Percentiles rank a stretch among this genome's conserved stretches.
These are phyloP conservation scores for Desmodus rotundus DNA, from an alignment of 2,113 vertebrate genomes.

Conservation along the genomic window DNA sequence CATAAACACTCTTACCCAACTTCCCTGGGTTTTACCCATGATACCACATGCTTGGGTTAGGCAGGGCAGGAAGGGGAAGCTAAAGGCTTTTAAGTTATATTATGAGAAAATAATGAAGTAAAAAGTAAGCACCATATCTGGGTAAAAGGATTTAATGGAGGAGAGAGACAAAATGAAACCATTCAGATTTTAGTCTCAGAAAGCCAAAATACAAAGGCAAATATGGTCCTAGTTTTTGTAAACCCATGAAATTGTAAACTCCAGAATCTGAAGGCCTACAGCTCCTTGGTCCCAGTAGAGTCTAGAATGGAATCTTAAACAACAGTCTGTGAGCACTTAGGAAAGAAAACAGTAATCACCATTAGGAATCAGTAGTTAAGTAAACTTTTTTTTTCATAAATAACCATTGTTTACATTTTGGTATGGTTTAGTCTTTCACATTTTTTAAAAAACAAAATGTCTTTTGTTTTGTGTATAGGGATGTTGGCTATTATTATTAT, in stretches of 20 bases:
- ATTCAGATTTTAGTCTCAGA: neutral
- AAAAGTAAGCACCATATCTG: neutral
- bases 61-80: neutral
- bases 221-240: neutral
- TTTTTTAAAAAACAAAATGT: neutral
- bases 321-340: neutral
- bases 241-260: neutral
- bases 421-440: neutral
- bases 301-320: neutral
- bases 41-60: neutral
- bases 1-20: neutral
- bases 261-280: neutral
- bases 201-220: neutral
- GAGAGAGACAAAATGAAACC: neutral
- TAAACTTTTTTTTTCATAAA: neutral
- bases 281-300: neutral
- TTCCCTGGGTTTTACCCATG: neutral
- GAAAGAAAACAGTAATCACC: neutral
- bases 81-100: neutral
- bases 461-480: neutral
- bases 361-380: neutral
- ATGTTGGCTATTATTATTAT: neutral
- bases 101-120: neutral
- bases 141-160: neutral
- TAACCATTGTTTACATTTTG: neutral